Base-by-base conservation (phyloP, 2,888 invertebrate genomes). In the Lutraria lutraria region DNA sequence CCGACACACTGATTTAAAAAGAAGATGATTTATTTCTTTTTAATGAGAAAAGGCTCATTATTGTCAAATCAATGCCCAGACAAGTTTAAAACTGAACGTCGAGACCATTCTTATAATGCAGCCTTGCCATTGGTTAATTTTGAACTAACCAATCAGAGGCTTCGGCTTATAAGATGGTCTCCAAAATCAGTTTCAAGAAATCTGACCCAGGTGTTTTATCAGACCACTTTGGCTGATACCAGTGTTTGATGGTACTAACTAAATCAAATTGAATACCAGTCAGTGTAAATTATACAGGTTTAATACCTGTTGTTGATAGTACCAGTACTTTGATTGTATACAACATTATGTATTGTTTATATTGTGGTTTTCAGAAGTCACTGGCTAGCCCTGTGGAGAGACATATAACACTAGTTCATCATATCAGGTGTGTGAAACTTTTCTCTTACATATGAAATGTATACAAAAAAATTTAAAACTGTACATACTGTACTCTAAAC, bases 301-400 rank as follows among this genome's bases (percentile, higher is more conserved):
- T n/a, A n/a, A 43, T 43, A 8, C 43, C 2, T 43, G 43, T 4
- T 43, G 43, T 43, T 43, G 8, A 43, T 43, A 43, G 4, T 43
- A 43, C 43, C 43, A 43, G 43, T 43, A 43, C 43, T 43, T 43
- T 43, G 43, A 43, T 43, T 43, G 43, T 43, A 68, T 25, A 19
- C 63, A 68, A 68, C 63, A 76, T 76, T 34, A 34, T 76, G 34
- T 19, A 25, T 31, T 76, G 76, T 72, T n/a, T 76, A 31, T 76
- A 76, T 76, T 76, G 13, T 76, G 76, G 34, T 76, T 76, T 76
- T 76, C 76, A 76, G 76, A 76, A n/a, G 76, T 76, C 76, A 25
- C 76, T 76, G 76, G 76, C 34, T 76, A 34, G 31, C 76, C 13
- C 76, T 76, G 76, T 76, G 76, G 76, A 76, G 76, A 76, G 31